These are phyloP conservation scores for Hystrix cristata DNA, from an alignment of 2,113 vertebrate genomes.

Conservation along the genomic window DNA sequence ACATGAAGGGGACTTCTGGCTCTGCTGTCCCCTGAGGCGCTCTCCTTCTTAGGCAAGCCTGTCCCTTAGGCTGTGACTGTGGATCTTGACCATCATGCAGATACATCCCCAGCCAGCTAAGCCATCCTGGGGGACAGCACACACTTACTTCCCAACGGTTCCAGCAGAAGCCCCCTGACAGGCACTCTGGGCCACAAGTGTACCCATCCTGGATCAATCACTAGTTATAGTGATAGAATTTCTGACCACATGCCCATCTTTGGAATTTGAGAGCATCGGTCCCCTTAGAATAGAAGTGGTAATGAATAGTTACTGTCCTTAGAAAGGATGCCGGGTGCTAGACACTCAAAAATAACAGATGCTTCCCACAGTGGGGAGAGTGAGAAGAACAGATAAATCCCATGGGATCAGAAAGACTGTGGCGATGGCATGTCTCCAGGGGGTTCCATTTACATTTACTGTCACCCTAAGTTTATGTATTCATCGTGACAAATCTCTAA, in stretches of 20 bases:
- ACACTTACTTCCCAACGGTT: background rate
- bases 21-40: background rate
- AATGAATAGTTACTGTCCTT: background rate
- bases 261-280: background rate
- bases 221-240: background rate
- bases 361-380: background rate
- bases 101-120: background rate
- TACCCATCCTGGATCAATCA: background rate
- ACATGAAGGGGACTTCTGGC: background rate
- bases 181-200: background rate
- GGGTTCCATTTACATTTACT: background rate
- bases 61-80: background rate
- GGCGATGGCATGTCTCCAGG: background rate
- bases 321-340: background rate
- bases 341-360: background rate
- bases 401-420: background rate
- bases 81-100: background rate
- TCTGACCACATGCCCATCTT: background rate
- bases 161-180: background rate
- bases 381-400: accelerated
- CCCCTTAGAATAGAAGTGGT: background rate
- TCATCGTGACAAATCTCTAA: background rate
- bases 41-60: background rate
- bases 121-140: background rate
- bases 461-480: background rate